Evolutionary conservation across 1,140 invertebrate species (phyloP).

Genomic region (Bicyclus anynana): DNA sequence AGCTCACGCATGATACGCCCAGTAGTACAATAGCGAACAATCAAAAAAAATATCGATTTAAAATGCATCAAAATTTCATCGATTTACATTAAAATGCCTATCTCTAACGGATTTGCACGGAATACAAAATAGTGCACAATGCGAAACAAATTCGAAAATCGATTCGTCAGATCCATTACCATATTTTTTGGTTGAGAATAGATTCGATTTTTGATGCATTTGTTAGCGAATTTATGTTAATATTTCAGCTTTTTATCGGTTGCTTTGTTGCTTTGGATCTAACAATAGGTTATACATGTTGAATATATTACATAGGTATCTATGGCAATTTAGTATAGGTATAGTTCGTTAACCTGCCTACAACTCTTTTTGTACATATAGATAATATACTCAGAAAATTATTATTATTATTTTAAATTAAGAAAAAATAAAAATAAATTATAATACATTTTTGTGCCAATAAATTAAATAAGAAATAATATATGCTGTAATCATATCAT

Average conservation of each 20-base stretch:
- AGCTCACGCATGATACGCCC: slow-evolving; percentile 13
- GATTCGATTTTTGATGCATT: slow-evolving; percentile 4
- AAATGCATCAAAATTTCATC: slow-evolving; percentile 20
- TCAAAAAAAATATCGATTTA: slow-evolving; percentile 8
- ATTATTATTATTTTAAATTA: too few relatives aligned
- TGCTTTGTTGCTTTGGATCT: neutral
- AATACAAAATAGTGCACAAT: slow-evolving; percentile 48
- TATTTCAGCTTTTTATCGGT: slow-evolving; percentile 6
- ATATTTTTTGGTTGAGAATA: slow-evolving; percentile 38
- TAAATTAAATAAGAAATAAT: too few relatives aligned
- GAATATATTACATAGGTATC: neutral
- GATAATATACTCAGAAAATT: too few relatives aligned
- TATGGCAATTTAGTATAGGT: too few relatives aligned
- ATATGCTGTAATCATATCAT: too few relatives aligned
- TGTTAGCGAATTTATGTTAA: slow-evolving; percentile 8
- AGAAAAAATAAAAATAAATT: too few relatives aligned
- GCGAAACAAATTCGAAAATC: slow-evolving; percentile 55
- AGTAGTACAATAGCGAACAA: slow-evolving; percentile 50
- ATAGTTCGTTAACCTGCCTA: too few relatives aligned
- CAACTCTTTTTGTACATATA: too few relatives aligned
- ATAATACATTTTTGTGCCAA: too few relatives aligned
- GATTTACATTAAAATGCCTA: slow-evolving; percentile 60
- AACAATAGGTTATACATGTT: neutral
- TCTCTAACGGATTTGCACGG: slow-evolving; percentile 54
- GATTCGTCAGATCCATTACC: slow-evolving; percentile 50